Percentiles rank a stretch among this genome's conserved stretches.
phyloP scores from a whole-genome alignment of 2,888 invertebrate species.

The Heteropelma amictum region DNA sequence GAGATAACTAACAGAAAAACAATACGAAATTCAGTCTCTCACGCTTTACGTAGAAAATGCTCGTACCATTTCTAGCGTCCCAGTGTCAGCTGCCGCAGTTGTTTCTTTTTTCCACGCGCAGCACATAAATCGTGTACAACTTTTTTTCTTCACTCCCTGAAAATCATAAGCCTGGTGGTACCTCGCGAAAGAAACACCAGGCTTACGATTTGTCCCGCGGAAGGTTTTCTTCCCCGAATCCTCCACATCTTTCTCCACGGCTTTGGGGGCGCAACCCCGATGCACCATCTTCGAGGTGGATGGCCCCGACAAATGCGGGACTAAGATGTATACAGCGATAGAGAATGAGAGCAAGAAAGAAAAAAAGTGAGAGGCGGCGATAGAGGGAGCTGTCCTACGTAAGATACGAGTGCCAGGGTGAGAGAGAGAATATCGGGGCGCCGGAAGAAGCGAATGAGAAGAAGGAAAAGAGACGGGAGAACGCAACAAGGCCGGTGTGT shows the following conservation, averaged over 20 bases:
- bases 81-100: no score
- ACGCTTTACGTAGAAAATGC: no score
- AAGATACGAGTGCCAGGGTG: conserved; percentile 8
- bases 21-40: no score
- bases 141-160: neutral
- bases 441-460: conserved; percentile 17
- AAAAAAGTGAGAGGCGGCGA: neutral
- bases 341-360: neutral
- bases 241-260: neutral
- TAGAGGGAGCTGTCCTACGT: neutral
- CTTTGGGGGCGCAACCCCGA: conserved; percentile 1
- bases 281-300: conserved; percentile 22
- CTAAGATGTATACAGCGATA: neutral
- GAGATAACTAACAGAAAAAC: no score
- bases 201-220: conserved; percentile 8
- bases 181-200: conserved; percentile 1
- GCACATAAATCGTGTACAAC: neutral
- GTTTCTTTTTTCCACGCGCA: no score
- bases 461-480: neutral
- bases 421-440: conserved; percentile 19
- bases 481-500: conserved; percentile 38
- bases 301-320: conserved; percentile 15
- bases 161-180: neutral
- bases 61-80: no score
- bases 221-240: neutral